Base-by-base conservation (phyloP, 2,888 invertebrate genomes). In the Cheilosia grossa region DNA sequence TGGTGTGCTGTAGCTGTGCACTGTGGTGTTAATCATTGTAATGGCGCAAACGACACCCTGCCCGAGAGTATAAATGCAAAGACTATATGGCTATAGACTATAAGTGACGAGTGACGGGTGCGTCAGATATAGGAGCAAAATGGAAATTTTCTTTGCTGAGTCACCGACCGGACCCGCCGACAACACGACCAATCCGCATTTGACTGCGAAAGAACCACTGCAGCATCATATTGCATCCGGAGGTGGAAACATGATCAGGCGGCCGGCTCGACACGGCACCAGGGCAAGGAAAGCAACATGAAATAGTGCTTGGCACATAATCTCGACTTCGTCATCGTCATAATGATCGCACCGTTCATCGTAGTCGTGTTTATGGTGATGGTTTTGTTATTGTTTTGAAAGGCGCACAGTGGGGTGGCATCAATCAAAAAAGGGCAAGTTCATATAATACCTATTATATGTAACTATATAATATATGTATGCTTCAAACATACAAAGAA, bases 21-120 rank as follows among this genome's bases (percentile, higher is more conserved):
- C 21, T 70, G 42, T 70, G 72, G 81, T 81, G 81, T 85, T 85
- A 75, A 81, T 85, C 81, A 85, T 67, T 67, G 75, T 63, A 72
- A 77, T 81, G 56, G 80, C 59, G 69, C 73, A 79, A 74, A 79
- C 79, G 79, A 79, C 72, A 69, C 67, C 59, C 49, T 40, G 70
- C 5, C 49, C 17, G 19, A 2, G 17, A 49, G 49, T n/a, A 24
- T 24, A 82, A 67, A 73, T 63, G 47, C 70, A 54, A 53, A 67
- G 37, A 15, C n/a, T 30, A 9, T 30, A 30, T 27, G 21, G 47
- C 47, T 13, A n/a, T n/a, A n/a, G n/a, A n/a, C n/a, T n/a, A n/a
- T n/a, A 37, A 13, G 37, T 37, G 37, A 37, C 37, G 37, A 37
- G 37, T 42, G 63, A 24, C 53, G 77, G 44, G 27, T 19, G 44